Conservation (phyloP, 2,888 invertebrate species). For the Lasioglossum leucozonium region DNA sequence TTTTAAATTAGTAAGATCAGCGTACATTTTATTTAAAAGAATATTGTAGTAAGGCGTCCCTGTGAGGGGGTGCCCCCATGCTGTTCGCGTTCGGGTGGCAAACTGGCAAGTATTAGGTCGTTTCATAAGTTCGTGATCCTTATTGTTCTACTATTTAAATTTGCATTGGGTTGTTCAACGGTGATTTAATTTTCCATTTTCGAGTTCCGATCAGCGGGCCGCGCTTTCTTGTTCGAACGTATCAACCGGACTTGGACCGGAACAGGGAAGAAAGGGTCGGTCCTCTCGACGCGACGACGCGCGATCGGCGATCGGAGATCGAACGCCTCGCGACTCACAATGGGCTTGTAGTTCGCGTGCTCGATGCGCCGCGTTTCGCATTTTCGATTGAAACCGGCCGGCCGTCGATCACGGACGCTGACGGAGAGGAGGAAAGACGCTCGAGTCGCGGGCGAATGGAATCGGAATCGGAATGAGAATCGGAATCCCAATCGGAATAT, state of each 20-base stretch:
- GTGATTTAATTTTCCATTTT: neutral
- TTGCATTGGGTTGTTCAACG: too few species aligned
- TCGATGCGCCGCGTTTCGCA: neutral
- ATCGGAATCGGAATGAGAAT: constrained; percentile 18
- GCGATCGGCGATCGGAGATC: constrained; percentile 4
- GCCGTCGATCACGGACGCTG: constrained; percentile 10
- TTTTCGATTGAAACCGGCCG: constrained; percentile 9
- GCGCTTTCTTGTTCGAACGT: neutral
- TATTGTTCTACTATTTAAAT: too few species aligned
- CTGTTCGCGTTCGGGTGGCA: too few species aligned
- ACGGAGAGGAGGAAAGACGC: constrained; percentile 32
- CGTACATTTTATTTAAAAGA: too few species aligned
- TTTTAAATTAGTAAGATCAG: too few species aligned
- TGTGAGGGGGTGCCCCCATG: too few species aligned
- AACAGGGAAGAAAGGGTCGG: neutral
- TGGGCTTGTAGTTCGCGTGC: neutral
- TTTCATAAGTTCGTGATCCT: too few species aligned
- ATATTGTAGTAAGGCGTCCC: too few species aligned
- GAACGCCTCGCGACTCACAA: neutral
- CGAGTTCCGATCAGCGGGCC: neutral
- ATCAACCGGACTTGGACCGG: neutral
- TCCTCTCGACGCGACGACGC: neutral
- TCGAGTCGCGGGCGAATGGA: constrained; percentile 23
- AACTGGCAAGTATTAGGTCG: too few species aligned
- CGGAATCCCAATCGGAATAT: constrained; percentile 12